phyloP scores from a whole-genome alignment of 2,797 vertebrate species.

The Halcyon chelicuti region DNA sequence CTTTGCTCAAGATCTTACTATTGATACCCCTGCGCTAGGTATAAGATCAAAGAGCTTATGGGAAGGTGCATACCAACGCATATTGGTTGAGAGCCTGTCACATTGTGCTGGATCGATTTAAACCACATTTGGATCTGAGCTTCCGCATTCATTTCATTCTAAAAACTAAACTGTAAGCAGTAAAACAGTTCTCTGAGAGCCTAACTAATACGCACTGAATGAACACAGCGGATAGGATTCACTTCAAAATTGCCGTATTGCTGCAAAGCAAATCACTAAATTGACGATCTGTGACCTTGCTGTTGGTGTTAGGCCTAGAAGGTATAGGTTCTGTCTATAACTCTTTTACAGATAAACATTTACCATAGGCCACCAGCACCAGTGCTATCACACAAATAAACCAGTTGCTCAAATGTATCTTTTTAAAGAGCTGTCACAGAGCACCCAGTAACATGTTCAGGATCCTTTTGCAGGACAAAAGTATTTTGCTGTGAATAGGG shows the following conservation, averaged over 20 bases:
- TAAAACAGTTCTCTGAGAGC: not conserved
- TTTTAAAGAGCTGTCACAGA: not conserved
- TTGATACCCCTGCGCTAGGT: not conserved
- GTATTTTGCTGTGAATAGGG: fast-evolving
- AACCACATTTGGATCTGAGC: not conserved
- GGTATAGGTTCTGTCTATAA: not conserved
- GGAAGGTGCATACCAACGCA: not conserved
- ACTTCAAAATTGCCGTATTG: not conserved
- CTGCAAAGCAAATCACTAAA: not conserved
- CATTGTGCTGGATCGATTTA: not conserved
- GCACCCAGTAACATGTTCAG: not conserved
- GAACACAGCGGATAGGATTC: not conserved
- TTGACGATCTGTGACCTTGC: not conserved
- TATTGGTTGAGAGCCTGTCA: fast-evolving
- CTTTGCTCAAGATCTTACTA: not conserved
- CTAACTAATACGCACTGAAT: not conserved
- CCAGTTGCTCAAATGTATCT: not conserved
- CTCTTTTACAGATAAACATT: not conserved
- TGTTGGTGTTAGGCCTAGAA: not conserved
- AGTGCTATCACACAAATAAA: not conserved
- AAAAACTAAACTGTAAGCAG: not conserved
- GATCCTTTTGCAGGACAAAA: not conserved
- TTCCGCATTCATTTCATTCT: not conserved
- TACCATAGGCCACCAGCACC: not conserved
- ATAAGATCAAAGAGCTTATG: not conserved